Evolutionary conservation across 2,888 invertebrate genomes (phyloP).

Genomic region (Timandra comae): DNA sequence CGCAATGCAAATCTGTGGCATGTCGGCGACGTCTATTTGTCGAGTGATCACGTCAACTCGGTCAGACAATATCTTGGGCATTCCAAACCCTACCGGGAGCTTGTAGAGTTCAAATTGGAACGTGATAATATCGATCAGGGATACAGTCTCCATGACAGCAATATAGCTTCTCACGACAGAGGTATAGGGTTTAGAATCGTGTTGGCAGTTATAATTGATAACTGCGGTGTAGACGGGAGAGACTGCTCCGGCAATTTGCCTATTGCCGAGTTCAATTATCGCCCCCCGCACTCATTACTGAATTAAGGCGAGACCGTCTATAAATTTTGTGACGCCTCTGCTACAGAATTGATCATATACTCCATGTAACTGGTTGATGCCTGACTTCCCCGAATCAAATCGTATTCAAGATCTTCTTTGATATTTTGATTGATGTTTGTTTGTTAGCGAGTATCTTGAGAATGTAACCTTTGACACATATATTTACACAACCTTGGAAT

Average conservation of each 20-base stretch:
- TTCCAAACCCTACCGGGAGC: constrained; percentile 41
- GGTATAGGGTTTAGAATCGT: constrained; percentile 34
- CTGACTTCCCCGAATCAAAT: constrained; percentile 30
- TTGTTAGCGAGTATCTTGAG: no score
- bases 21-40: constrained; percentile 46
- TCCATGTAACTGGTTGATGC: constrained; percentile 46
- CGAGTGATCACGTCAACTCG: constrained; percentile 42
- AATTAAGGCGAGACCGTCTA: constrained; percentile 68
- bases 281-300: constrained; percentile 75
- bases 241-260: constrained; percentile 67
- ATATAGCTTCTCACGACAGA: constrained; percentile 31
- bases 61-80: constrained; percentile 30
- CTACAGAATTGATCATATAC: constrained; percentile 47
- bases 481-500: no score
- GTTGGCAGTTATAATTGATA: constrained; percentile 20
- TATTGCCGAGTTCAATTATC: constrained; percentile 74
- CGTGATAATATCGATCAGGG: constrained; percentile 34
- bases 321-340: constrained; percentile 67
- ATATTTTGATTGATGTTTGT: not conserved
- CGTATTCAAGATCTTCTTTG: constrained; percentile 9
- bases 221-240: constrained; percentile 44
- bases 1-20: constrained; percentile 64
- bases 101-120: constrained; percentile 51
- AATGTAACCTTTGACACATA: no score
- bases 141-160: constrained; percentile 18